Conservation (phyloP, 2,113 vertebrate species). For the Paramisgurnus dabryanus region DNA sequence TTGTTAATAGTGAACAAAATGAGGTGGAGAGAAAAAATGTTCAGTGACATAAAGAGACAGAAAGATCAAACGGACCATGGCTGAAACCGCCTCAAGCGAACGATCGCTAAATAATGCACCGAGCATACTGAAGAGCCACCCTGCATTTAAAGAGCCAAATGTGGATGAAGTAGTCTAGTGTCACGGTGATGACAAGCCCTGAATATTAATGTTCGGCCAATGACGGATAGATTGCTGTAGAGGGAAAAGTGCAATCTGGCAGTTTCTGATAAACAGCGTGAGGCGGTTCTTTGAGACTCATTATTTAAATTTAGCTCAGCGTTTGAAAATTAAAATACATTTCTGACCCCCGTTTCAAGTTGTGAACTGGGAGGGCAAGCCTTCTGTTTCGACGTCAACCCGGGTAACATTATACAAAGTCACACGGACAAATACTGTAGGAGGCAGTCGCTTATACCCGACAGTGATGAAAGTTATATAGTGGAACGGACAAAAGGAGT, state of each 20-base stretch:
- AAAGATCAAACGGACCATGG: conserved; percentile 4
- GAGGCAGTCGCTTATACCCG: not conserved
- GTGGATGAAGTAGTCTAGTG: conserved; percentile 34
- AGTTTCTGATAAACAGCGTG: conserved; percentile 32
- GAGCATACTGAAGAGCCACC: conserved; percentile 29
- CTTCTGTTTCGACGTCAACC: not conserved
- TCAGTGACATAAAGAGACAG: conserved; percentile 4
- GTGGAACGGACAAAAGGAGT: not conserved
- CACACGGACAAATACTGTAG: not conserved
- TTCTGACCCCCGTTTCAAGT: not conserved
- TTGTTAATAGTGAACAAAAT: conserved; percentile 47
- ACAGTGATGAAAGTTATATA: not conserved
- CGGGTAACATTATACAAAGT: not conserved
- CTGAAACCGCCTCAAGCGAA: conserved; percentile 32
- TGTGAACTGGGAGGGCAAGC: conserved; percentile 5
- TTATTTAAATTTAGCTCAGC: conserved; percentile 7
- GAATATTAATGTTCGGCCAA: conserved; percentile 29
- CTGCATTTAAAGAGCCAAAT: conserved; percentile 43
- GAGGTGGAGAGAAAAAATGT: conserved; percentile 10
- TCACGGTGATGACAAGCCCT: conserved; percentile 29
- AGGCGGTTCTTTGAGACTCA: conserved; percentile 21
- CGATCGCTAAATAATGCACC: conserved; percentile 31
- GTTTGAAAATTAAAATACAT: conserved; percentile 29
- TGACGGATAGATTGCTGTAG: conserved; percentile 24
- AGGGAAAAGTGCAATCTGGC: conserved; percentile 20